A percentile compares a stretch with the other conserved stretches of the same genome.
Evolutionary conservation across 2,888 invertebrate genomes (phyloP).

Genomic region (Rhagonycha fulva): DNA sequence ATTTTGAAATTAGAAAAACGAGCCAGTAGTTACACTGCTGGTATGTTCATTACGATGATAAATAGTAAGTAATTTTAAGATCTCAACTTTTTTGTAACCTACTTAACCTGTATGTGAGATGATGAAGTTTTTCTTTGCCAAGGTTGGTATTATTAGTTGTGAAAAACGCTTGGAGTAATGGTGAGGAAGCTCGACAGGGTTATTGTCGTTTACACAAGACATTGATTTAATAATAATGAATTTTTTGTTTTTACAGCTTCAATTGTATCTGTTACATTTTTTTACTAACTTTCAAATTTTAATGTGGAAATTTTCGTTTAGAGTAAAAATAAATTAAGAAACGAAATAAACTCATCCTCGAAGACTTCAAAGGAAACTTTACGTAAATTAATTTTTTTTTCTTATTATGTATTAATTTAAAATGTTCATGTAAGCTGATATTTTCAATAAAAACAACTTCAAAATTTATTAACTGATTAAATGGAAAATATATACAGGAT

Average conservation of each 20-base stretch:
- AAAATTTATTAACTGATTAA: background rate
- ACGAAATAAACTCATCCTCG: background rate
- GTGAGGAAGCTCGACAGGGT: slow-evolving; percentile 5
- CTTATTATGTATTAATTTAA: background rate
- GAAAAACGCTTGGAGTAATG: slow-evolving; percentile 10
- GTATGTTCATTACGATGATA: slow-evolving; percentile 22
- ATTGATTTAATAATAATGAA: background rate
- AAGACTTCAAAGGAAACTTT: background rate
- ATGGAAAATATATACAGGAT: background rate
- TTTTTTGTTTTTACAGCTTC: background rate
- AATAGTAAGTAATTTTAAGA: slow-evolving; percentile 16
- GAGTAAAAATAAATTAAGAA: background rate
- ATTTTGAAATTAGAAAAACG: slow-evolving; percentile 21
- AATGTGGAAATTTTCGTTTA: background rate
- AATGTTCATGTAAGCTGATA: background rate
- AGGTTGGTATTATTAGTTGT: slow-evolving; percentile 15
- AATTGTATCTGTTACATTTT: background rate
- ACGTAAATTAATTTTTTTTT: background rate
- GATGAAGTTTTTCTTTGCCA: slow-evolving; percentile 15
- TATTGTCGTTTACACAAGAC: slow-evolving; percentile 4
- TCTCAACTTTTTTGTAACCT: slow-evolving; percentile 12
- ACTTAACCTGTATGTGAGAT: slow-evolving; percentile 14
- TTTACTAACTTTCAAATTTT: background rate
- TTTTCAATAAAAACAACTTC: background rate
- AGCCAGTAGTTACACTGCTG: slow-evolving; percentile 8